phyloP scores from a whole-genome alignment of 64 coral and sea anemone species.

The Stichodactyla helianthus region DNA sequence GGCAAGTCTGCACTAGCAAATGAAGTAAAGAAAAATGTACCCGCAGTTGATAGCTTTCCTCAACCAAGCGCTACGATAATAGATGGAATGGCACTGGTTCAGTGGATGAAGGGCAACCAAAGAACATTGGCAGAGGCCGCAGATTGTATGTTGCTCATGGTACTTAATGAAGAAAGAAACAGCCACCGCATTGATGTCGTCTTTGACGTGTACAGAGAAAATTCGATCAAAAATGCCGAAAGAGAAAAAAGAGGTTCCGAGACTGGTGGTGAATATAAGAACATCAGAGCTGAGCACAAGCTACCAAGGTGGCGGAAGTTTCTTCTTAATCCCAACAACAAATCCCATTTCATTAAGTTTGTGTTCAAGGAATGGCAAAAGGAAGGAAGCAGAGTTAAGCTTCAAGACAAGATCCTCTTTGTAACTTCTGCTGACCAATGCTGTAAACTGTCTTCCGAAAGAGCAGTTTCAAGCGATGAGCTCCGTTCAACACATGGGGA shows the following conservation, averaged over 20 bases:
- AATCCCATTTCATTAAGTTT: constrained; percentile 30
- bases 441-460: not conserved
- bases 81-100: constrained; percentile 61
- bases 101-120: constrained; percentile 30
- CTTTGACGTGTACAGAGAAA: constrained; percentile 38
- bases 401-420: constrained; percentile 23
- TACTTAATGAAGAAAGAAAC: constrained; percentile 24
- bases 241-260: constrained; percentile 19
- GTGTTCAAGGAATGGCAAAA: constrained; percentile 20
- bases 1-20: constrained; percentile 48
- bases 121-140: constrained; percentile 44
- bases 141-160: constrained; percentile 19
- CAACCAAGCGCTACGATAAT: constrained; percentile 46
- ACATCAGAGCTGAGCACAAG: constrained; percentile 6
- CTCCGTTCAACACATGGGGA: constrained; percentile 16
- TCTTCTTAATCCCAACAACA: constrained; percentile 28
- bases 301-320: constrained; percentile 44
- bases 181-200: constrained; percentile 49
- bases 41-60: constrained; percentile 35
- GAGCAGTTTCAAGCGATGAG: not conserved
- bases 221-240: constrained; percentile 54
- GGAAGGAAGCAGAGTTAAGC: constrained; percentile 2
- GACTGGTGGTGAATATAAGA: not conserved
- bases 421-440: constrained; percentile 8
- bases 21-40: constrained; percentile 46